A percentile compares a stretch with the other conserved stretches of the same genome.
Evolutionary conservation across 2,797 vertebrate species (phyloP).

Genomic region (Microcaecilia unicolor): DNA sequence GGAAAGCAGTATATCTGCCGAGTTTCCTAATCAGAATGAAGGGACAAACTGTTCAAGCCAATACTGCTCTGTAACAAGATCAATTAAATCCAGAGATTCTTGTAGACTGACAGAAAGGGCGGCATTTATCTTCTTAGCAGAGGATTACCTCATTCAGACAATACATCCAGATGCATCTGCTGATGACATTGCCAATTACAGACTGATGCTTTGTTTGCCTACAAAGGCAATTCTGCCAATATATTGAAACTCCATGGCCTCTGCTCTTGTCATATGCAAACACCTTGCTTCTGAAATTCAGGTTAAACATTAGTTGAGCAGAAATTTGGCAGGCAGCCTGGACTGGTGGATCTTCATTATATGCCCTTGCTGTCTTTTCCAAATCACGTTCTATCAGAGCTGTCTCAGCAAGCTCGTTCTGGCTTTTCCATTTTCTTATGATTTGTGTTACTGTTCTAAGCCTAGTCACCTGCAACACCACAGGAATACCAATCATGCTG

Average conservation of each 20-base stretch:
- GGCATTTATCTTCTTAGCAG: slow-evolving; percentile 7
- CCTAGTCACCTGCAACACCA: background rate
- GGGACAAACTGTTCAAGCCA: slow-evolving; percentile 42
- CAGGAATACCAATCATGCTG: slow-evolving; percentile 1
- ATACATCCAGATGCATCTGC: background rate
- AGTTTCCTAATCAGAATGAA: slow-evolving; percentile 35
- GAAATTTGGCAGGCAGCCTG: slow-evolving; percentile 1
- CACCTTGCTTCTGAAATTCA: background rate
- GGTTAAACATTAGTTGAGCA: background rate
- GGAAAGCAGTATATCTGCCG: slow-evolving; percentile 13
- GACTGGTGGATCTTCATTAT: background rate
- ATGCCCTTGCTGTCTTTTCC: background rate
- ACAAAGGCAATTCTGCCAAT: background rate
- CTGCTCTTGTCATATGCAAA: background rate
- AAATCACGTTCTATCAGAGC: background rate
- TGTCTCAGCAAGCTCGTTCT: background rate
- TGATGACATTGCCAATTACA: background rate
- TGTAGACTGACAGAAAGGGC: slow-evolving; percentile 13
- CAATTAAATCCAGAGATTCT: slow-evolving; percentile 26
- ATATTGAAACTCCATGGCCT: background rate
- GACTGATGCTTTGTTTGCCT: background rate
- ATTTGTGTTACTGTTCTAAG: background rate
- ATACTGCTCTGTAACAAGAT: slow-evolving; percentile 34
- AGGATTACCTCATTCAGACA: slow-evolving; percentile 21
- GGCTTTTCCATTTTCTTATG: background rate